These are phyloP conservation scores for Pharmacophagus antenor DNA, from an alignment of 2,888 invertebrate genomes.

Conservation along the genomic window DNA sequence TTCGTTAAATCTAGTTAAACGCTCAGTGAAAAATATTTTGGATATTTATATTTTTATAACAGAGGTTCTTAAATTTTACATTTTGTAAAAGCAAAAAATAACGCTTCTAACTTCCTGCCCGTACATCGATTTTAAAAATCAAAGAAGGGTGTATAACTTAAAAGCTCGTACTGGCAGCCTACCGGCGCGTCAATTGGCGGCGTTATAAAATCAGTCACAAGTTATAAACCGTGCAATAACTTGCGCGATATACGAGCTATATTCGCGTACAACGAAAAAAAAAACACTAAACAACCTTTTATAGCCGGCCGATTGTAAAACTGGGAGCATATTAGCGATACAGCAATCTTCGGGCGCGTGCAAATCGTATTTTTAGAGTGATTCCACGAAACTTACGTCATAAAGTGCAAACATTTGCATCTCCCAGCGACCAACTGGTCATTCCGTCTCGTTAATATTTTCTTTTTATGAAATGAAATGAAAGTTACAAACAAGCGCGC, in stretches of 20 bases:
- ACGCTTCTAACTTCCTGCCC: not conserved
- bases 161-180: slow-evolving; percentile 32
- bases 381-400: slow-evolving; percentile 54
- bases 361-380: slow-evolving; percentile 53
- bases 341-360: slow-evolving; percentile 44
- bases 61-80: too few species aligned
- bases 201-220: slow-evolving; percentile 76
- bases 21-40: too few species aligned
- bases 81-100: too few species aligned
- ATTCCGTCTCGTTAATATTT: not conserved
- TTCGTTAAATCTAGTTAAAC: too few species aligned
- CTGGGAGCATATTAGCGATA: slow-evolving; percentile 59
- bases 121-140: not conserved
- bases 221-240: slow-evolving; percentile 70
- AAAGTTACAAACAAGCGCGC: not conserved
- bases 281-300: slow-evolving; percentile 55
- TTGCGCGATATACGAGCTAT: slow-evolving; percentile 68
- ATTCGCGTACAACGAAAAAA: slow-evolving; percentile 51
- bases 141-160: slow-evolving; percentile 27
- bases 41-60: too few species aligned
- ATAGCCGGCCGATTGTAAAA: slow-evolving; percentile 68
- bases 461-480: not conserved
- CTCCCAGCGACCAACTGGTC: slow-evolving; percentile 12
- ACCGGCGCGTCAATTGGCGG: slow-evolving; percentile 55
- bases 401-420: slow-evolving; percentile 41